A percentile compares a stretch with the other conserved stretches of the same genome.
Conservation (phyloP, 1,140 invertebrate species). For the Himalopsyche phryganea region DNA sequence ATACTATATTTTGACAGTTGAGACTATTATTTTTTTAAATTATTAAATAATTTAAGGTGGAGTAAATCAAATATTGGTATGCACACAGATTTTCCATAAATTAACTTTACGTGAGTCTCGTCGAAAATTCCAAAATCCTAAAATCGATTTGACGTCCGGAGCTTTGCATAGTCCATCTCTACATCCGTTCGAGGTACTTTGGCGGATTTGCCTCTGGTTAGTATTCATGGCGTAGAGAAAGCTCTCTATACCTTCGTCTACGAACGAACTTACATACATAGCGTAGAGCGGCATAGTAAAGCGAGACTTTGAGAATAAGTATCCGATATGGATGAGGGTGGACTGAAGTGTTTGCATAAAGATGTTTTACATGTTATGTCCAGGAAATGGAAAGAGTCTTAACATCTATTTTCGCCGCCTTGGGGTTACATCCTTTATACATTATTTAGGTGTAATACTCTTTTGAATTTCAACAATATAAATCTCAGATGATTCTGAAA, state of each 20-base stretch:
- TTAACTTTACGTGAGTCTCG: too few relatives aligned
- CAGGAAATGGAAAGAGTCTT: slow-evolving; percentile 30
- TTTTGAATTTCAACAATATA: too few relatives aligned
- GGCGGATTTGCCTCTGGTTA: slow-evolving; percentile 22
- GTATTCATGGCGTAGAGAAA: slow-evolving; percentile 25
- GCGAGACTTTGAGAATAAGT: slow-evolving; percentile 28
- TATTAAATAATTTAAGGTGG: too few relatives aligned
- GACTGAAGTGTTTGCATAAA: slow-evolving; percentile 32
- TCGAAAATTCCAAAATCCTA: slow-evolving; percentile 11
- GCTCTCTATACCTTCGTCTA: neutral
- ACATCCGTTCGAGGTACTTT: slow-evolving; percentile 10
- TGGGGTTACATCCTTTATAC: slow-evolving; percentile 21
- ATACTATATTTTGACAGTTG: too few relatives aligned
- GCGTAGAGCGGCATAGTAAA: neutral
- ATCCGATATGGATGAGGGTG: slow-evolving; percentile 32
- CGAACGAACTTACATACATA: neutral
- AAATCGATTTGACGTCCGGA: slow-evolving; percentile 26
- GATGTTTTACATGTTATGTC: slow-evolving; percentile 35
- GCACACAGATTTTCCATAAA: too few relatives aligned
- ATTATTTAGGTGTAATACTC: neutral
- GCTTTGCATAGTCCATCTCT: slow-evolving; percentile 10
- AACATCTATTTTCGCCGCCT: slow-evolving; percentile 24
- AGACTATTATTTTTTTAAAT: too few relatives aligned
- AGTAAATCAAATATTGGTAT: too few relatives aligned
- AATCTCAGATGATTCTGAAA: too few relatives aligned